Evolutionary conservation across 2,888 invertebrate species (phyloP).

Genomic region (Xylocampa areola): DNA sequence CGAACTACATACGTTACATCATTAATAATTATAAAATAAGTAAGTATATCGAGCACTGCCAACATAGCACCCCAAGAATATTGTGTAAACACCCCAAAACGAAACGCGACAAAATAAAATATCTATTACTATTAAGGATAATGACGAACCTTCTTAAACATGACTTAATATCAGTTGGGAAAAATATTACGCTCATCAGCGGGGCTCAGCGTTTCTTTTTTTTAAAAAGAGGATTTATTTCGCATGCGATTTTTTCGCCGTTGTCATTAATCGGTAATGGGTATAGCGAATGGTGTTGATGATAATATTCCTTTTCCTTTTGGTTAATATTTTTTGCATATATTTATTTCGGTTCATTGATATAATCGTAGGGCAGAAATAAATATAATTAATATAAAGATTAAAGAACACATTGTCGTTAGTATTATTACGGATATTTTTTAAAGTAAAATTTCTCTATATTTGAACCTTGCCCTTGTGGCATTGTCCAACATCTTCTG

Average conservation of each 20-base stretch:
- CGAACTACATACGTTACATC: too few species aligned
- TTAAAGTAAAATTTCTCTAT: too few species aligned
- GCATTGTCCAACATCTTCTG: too few species aligned
- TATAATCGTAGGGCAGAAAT: neutral
- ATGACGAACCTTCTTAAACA: conserved; percentile 89
- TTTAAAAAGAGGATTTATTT: conserved; percentile 60
- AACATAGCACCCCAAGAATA: conserved; percentile 71
- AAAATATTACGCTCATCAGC: conserved; percentile 87
- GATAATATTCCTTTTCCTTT: conserved; percentile 54
- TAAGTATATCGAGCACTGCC: conserved; percentile 39
- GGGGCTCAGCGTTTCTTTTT: conserved; percentile 66
- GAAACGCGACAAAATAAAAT: conserved; percentile 88
- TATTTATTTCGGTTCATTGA: conserved; percentile 10
- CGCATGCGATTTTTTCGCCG: conserved; percentile 56
- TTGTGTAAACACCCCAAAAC: conserved; percentile 85
- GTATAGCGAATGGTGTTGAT: conserved; percentile 69
- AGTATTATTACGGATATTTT: too few species aligned
- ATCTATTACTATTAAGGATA: conserved; percentile 90
- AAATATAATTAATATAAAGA: neutral
- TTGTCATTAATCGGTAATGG: conserved; percentile 60
- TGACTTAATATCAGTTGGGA: conserved; percentile 90
- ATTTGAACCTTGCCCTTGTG: too few species aligned
- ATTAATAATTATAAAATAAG: too few species aligned
- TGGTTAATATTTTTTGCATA: conserved; percentile 9
- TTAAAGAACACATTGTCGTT: neutral